A percentile compares a stretch with the other conserved stretches of the same genome.
These are phyloP conservation scores for Muscidifurax raptorellus DNA, from an alignment of 1,140 invertebrate genomes.

Conservation along the genomic window DNA sequence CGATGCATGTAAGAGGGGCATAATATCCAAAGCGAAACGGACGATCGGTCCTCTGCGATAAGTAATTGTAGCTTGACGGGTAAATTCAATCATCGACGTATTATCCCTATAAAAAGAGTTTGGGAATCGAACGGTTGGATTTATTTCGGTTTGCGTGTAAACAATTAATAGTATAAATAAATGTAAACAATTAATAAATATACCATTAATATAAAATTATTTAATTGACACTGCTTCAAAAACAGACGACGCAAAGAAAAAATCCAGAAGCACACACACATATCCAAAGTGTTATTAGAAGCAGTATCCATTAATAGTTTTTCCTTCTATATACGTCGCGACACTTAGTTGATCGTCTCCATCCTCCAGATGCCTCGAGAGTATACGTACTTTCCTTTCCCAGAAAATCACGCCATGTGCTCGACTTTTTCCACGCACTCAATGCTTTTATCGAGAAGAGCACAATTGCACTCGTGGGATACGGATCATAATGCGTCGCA, in stretches of 20 bases:
- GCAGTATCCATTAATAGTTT: not conserved
- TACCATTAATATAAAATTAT: too few species aligned
- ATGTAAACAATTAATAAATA: too few species aligned
- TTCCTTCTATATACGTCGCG: not conserved
- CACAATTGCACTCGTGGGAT: slow-evolving; percentile 13
- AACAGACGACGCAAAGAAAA: not conserved
- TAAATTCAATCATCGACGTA: slow-evolving; percentile 10
- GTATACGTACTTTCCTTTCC: slow-evolving; percentile 17
- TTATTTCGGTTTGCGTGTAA: not conserved
- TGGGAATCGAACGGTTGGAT: not conserved
- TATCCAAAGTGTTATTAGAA: not conserved
- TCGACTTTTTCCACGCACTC: slow-evolving; percentile 6
- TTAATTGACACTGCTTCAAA: not conserved
- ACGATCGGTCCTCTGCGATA: not conserved
- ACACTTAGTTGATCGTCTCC: slow-evolving; percentile 7
- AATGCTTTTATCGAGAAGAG: not conserved
- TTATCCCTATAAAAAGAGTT: not conserved
- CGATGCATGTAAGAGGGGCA: not conserved
- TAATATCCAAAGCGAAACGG: not conserved
- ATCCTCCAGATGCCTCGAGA: not conserved
- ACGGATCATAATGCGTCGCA: slow-evolving; percentile 3
- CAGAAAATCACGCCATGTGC: slow-evolving; percentile 42
- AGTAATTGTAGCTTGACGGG: not conserved
- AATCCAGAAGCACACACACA: not conserved
- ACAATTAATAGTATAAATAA: too few species aligned